phyloP scores from a whole-genome alignment of 1,140 invertebrate species.

The Cheumatopsyche charites region DNA sequence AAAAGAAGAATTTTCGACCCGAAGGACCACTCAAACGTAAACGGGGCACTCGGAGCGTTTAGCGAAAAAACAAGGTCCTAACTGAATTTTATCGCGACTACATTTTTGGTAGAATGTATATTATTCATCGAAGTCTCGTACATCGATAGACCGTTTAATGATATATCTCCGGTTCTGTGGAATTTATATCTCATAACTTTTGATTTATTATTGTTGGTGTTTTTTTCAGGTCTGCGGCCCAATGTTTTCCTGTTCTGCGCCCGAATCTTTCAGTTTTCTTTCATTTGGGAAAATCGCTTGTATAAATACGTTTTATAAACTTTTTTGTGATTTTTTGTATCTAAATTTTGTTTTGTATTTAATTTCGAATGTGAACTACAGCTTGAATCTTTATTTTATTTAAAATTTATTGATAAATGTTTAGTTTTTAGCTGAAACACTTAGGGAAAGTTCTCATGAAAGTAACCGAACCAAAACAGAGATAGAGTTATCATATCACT shows the following conservation, averaged over 20 bases:
- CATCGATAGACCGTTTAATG: slow-evolving; percentile 17
- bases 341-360: no score
- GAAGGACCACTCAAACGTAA: background rate
- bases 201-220: slow-evolving; percentile 2
- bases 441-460: no score
- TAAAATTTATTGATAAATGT: no score
- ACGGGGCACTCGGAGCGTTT: background rate
- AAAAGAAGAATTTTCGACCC: no score
- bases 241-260: no score
- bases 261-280: background rate
- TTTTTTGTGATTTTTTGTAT: no score
- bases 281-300: background rate
- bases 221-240: slow-evolving; percentile 1
- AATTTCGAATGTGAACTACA: no score
- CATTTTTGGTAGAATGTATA: background rate
- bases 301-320: background rate
- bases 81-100: slow-evolving; percentile 14
- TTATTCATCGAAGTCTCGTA: slow-evolving; percentile 16
- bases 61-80: background rate
- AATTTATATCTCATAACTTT: slow-evolving; percentile 19
- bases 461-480: no score
- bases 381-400: no score
- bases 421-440: no score
- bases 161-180: slow-evolving; percentile 10
- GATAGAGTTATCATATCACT: no score